Evolutionary conservation across 2,113 vertebrate species (phyloP), one percentile per base, ranked within the genome.

Genomic region (Formicarius rufipectus): DNA sequence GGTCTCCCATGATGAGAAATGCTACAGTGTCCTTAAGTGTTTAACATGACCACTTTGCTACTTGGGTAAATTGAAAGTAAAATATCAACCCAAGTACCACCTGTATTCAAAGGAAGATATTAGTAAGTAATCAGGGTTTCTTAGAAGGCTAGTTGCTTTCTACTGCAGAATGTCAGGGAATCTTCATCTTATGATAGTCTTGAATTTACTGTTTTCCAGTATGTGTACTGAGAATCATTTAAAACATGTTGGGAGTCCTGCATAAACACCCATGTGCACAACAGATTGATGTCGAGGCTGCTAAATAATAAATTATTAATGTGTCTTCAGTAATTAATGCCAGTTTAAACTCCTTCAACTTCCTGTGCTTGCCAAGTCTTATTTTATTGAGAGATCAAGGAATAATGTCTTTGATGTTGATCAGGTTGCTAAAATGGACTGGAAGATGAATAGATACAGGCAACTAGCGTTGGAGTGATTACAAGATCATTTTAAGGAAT

Each of bases 341-440:
- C 42, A 88, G 11, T 91, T 97, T 95, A 97, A 92, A n/a, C 63
- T 95, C 42, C 68, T 84, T 91, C 62, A 63, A 60, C 63, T 95
- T 94, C 17, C 35, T 86, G 31, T 91, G 44, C 91, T 84, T 88
- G 31, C 44, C 82, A 53, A 96, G 53, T 40, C 30, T 96, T 90
- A 71, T 90, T 94, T 96, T 95, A 89, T 69, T 95, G 84, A 91
- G 85, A 95, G 84, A 95, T 89, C 40, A 93, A 97, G 47, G 39
- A 94, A 93, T 88, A 92, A 94, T 91, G 84, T 94, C 35, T 93
- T 82, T 42, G 31, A 7, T 89, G 45, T 93, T 7, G 8, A 56
- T 95, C 82, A 33, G 27, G 7, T 94, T 94, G 75, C 79, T 93
- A 35, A 95, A 97, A 86, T 4, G 7, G 22, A 31, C 28, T 2